Evolutionary conservation across 2,113 vertebrate species (phyloP), one percentile per base, ranked within the genome.

Genomic region (Cervus canadensis): DNA sequence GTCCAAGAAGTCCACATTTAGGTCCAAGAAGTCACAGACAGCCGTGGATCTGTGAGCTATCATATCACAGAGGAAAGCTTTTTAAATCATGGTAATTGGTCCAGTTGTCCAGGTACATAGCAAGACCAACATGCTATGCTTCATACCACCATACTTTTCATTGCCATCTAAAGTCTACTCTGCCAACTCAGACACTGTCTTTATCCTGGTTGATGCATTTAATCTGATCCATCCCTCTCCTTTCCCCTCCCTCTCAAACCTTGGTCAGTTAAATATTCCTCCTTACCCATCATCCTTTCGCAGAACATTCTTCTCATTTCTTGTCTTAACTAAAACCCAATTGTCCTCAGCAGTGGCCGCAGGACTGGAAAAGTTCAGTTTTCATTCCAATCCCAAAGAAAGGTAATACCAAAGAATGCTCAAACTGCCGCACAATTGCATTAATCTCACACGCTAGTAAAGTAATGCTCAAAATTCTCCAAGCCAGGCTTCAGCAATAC

Each of bases 151-250:
- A 23, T 79, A 26, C 23, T 45, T 33, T 81, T 25, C 30, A 19
- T 57, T 60, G 3, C 13, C 43, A 83, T 28, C 64, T 43, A 91
- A 91, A 89, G 17, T 14, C 17, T 21, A 92, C 30, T 11, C 2
- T 56, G 52, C 52, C 62, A 1, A 0, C 30, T 9, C 7, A 7
- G 30, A 21, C 2, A 2, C 28, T 33, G 26, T 21, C 76, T 52
- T 60, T 54, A 59, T 52, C 81, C 45, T 78, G 23, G 28, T 86
- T 56, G 86, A 7, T n/a, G 12, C 28, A 56, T 3, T 74, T 67
- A 36, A 6, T n/a, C 23, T 79, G 7, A 48, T 36, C 26, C 78
- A 3, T n/a, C 5, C 6, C 4, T 89, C 23, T 59, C 36, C 7
- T 43, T 79, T 57, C 3, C 8, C 33, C 14, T 62, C 28, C 2